Evolutionary conservation across 2,113 vertebrate genomes (phyloP), one percentile per base, ranked within the genome.

Genomic region (Orcinus orca): DNA sequence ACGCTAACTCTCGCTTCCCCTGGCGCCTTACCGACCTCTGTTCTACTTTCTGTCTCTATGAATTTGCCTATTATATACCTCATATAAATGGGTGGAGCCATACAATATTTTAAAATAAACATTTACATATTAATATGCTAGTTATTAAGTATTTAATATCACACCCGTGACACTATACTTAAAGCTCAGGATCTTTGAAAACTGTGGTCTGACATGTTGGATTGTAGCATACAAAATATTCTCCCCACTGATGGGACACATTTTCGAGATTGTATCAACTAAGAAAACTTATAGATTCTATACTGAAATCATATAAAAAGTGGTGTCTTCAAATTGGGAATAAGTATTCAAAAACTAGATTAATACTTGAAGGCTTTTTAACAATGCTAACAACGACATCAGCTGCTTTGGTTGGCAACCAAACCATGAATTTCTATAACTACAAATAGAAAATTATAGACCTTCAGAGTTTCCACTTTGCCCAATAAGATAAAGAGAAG

Each of bases 331-430:
- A 70, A 81, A 41, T 55, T 97, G 21, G 25, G 20, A 84, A 88
- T 85, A 92, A 92, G 23, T 77, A 92, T 55, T 82, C 79, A 93
- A 88, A 85, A 86, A 47, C 29, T 47, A 94, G 5, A 68, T 73
- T 67, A 74, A 81, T 31, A 29, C 4, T 53, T 29, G 8, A 80
- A 67, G 9, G 2, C 21, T 83, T 93, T 90, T 84, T 8, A 93
- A 88, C 76, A 83, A 84, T 18, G 36, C 8, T 71, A 87, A 79
- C 33, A 71, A 15, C 17, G 77, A 44, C 31, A 63, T 33, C 63
- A 55, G 50, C 10, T 31, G 21, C 41, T 95, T 60, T 80, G 14
- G 25, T 71, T 87, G 67, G 26, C 21, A 93, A 93, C 12, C 33
- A 41, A 90, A 94, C 41, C 25, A 44, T 67, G 17, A 53, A 63